phyloP scores from a whole-genome alignment of 2,888 invertebrate genomes.

The Thalpophila matura region DNA sequence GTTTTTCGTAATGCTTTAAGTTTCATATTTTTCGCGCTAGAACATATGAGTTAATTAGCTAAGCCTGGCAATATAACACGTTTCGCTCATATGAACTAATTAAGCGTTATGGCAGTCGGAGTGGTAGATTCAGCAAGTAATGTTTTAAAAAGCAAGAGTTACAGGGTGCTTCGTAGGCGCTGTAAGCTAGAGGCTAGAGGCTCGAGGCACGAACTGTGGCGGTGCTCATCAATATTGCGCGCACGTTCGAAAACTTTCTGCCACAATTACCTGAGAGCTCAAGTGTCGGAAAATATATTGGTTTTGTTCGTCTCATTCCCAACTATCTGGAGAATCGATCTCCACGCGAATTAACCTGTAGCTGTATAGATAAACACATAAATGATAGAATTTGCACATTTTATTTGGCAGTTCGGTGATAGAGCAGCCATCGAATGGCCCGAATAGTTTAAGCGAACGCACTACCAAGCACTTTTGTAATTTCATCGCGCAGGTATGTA shows the following conservation, averaged over 20 bases:
- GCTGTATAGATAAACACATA: conserved; percentile 40
- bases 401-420: not conserved
- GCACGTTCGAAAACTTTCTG: conserved; percentile 89
- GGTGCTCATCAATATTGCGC: conserved; percentile 86
- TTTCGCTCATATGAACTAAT: conserved; percentile 49
- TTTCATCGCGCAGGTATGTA: no score
- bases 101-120: conserved; percentile 29
- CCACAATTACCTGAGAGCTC: conserved; percentile 91
- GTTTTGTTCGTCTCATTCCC: conserved; percentile 83
- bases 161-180: conserved; percentile 38
- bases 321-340: conserved; percentile 81
- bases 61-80: conserved; percentile 31
- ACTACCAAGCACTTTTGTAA: not conserved
- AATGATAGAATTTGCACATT: conserved; percentile 20
- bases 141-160: conserved; percentile 52
- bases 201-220: conserved; percentile 66
- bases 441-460: not conserved
- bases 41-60: conserved; percentile 42
- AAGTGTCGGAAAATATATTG: conserved; percentile 90
- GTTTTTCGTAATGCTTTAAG: conserved; percentile 15
- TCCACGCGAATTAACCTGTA: conserved; percentile 67
- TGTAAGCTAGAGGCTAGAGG: conserved; percentile 60
- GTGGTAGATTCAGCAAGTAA: conserved; percentile 28
- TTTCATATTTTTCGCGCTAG: conserved; percentile 33
- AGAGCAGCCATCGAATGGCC: not conserved